Conservation (phyloP, 2,888 invertebrate species). For the Trypoxylon attenuatum region DNA sequence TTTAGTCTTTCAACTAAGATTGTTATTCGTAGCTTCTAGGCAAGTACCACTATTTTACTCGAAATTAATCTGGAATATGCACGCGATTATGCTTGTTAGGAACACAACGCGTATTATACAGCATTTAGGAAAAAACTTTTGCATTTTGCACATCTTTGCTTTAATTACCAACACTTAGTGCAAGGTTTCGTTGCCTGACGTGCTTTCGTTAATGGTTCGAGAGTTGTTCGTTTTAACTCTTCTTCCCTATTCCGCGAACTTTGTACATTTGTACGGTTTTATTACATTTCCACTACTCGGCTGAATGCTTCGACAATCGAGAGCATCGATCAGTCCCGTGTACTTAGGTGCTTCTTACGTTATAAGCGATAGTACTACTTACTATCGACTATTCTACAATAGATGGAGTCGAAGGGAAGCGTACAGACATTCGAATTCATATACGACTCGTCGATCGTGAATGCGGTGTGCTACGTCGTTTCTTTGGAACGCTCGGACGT, state of each 20-base stretch:
- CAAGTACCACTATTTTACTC: too few relatives aligned
- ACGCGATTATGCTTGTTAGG: too few relatives aligned
- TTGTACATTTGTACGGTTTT: not conserved
- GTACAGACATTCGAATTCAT: not conserved
- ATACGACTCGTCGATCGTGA: slow-evolving; percentile 1
- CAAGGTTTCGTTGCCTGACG: too few relatives aligned
- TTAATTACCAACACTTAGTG: too few relatives aligned
- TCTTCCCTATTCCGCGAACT: not conserved
- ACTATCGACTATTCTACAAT: too few relatives aligned
- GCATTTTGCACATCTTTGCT: too few relatives aligned
- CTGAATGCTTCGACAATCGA: not conserved
- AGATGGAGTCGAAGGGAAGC: not conserved
- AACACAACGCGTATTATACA: not conserved
- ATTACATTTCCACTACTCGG: not conserved
- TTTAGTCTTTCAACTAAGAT: not conserved
- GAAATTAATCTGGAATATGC: too few relatives aligned
- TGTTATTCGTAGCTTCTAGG: not conserved
- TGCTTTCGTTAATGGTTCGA: too few relatives aligned
- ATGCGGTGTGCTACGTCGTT: slow-evolving; percentile 9
- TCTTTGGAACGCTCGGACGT: slow-evolving; percentile 19
- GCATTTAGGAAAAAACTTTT: not conserved
- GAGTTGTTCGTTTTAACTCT: not conserved
- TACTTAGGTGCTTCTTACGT: not conserved
- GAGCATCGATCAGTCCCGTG: not conserved
- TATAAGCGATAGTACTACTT: not conserved